Base-by-base conservation (phyloP, 2,113 vertebrate genomes). In the Brevimyrus niger region DNA sequence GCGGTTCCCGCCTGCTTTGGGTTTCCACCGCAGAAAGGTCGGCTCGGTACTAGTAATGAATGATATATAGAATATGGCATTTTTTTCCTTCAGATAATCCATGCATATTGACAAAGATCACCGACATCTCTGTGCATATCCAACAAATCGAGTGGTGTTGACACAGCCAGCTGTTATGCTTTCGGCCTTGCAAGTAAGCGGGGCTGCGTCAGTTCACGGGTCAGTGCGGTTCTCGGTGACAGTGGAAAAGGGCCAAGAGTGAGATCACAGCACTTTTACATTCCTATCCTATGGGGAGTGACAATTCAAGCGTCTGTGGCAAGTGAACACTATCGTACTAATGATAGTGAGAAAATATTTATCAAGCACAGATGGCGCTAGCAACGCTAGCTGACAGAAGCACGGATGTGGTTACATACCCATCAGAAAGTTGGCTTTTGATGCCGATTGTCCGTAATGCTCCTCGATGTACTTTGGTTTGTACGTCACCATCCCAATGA, bases 381-480 rank as follows among this genome's bases (percentile, higher is more conserved):
- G 27, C 23, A 1, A 35, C 50, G 6, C 27, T 35, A 17, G 31
- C 3, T 53, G 85, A 86, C 4, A 51, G 48, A 21, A 84, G 53
- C 27, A 4, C 17, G 0, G 8, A 44, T 38, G 3, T 47, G 51
- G 58, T 89, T 2, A 83, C 95, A 95, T 91, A 99, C 97, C 98
- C 93, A 97, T 94, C 5, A 97, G 83, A 90, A 98, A 95, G 93
- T 97, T 99, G 82, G 97, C 93, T 85, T 95, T 96, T 13, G 97
- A 97, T 76, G 96, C 90, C 1, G 97, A 95, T 87, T 96, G 93
- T 42, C 96, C 96, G 89, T 97, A 99, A 88, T 99, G 97, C 89
- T 98, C 97, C 80, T 99, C 98, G 50, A 98, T 90, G 90, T 96
- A 98, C 91, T 99, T 99, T 89, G 97, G 95, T 69, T 96, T 65